phyloP scores from a whole-genome alignment of 2,888 invertebrate genomes.

The Scaptomyza cyrtandrae region DNA sequence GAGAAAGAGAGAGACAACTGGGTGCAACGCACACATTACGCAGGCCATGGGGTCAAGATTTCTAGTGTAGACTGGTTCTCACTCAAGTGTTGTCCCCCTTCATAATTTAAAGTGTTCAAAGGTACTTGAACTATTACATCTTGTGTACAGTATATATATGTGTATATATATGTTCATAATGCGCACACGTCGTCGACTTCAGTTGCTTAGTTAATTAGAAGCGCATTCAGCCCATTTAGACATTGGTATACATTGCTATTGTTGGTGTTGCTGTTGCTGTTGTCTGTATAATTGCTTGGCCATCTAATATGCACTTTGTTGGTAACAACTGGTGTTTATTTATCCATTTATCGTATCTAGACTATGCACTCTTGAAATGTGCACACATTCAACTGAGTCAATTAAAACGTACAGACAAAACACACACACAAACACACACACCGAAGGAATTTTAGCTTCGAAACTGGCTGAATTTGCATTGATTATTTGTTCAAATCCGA shows the following conservation, averaged over 20 bases:
- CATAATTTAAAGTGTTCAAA: too few relatives aligned
- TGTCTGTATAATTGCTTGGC: conserved; percentile 34
- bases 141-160: background rate
- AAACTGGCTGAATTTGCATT: background rate
- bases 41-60: conserved; percentile 9
- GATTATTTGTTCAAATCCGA: background rate
- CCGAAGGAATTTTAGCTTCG: background rate
- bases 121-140: conserved; percentile 12
- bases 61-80: conserved; percentile 7
- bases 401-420: too few relatives aligned
- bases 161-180: conserved; percentile 16
- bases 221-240: conserved; percentile 37
- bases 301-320: conserved; percentile 58
- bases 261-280: conserved; percentile 1
- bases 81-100: background rate
- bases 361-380: conserved; percentile 3
- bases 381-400: background rate
- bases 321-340: conserved; percentile 29
- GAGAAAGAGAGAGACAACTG: background rate
- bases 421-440: background rate
- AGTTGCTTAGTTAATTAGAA: conserved; percentile 57
- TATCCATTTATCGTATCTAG: conserved; percentile 38
- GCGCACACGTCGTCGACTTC: conserved; percentile 21
- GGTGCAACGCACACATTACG: conserved; percentile 14
- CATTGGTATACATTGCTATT: conserved; percentile 5